Base-by-base conservation (phyloP, 2,888 invertebrate genomes). In the Coelopa pilipes region DNA sequence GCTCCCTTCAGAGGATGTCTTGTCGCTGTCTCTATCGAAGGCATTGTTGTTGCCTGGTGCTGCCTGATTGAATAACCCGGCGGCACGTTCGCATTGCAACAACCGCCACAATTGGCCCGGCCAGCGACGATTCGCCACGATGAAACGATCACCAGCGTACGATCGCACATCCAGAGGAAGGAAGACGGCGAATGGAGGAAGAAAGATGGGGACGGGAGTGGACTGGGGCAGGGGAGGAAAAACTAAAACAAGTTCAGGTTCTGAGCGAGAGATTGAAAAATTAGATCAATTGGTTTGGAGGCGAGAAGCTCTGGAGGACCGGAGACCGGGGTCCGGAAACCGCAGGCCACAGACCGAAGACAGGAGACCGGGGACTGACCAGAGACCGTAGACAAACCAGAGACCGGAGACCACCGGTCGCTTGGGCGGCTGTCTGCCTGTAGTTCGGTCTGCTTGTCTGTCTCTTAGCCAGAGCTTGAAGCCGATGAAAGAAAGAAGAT, bases 201-300 rank as follows among this genome's bases (percentile, higher is more conserved):
- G 34, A 50, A 13, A 13, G 24, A 53, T 21, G 50, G 2, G 21
- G 21, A n/a, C 17, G 24, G 12, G 19, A 65, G 15, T 21, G 21
- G 60, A 24, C 24, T 60, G 10, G n/a, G 45, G 11, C 1, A 46
- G 46, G 46, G 5, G n/a, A 19, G 12, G 19, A 17, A 45, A 21
- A 55, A 55, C 15, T 55, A 45, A 13, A 67, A n/a, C 34, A n/a
- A 50, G 21, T 53, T 67, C 9, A 50, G 53, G 50, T 67, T 55
- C 55, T 55, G 34, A 53, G 53, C 21, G 34, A 55, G 24, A 67
- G 34, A 34, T 34, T 67, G 21, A 55, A 67, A 67, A 67, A 67
- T 67, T 67, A 55, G 67, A 67, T 67, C 67, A 67, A 67, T 67
- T 50, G 66, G 50, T 66, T 66, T 50, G 24, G 24, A 50, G 24